phyloP scores from a whole-genome alignment of 2,888 invertebrate genomes.

The Melinaea marsaeus region DNA sequence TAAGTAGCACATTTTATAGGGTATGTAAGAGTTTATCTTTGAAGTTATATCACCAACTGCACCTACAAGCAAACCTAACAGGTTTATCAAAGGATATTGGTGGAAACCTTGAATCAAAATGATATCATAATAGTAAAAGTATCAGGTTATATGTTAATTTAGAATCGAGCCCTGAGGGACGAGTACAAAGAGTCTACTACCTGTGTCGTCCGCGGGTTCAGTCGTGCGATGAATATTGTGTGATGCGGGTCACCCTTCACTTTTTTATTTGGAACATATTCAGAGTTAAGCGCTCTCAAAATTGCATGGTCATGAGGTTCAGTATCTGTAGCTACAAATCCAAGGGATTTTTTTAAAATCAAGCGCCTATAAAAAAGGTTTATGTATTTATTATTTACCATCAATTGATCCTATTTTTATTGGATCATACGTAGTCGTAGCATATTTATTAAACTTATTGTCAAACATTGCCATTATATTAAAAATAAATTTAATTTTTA shows the following conservation, averaged over 20 bases:
- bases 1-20: too few relatives aligned
- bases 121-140: too few relatives aligned
- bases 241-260: conserved; percentile 83
- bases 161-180: too few relatives aligned
- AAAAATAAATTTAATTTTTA: background rate
- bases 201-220: conserved; percentile 83
- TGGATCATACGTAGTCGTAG: conserved; percentile 82
- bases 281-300: conserved; percentile 82
- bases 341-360: too few relatives aligned
- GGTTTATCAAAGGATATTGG: too few relatives aligned
- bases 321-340: conserved; percentile 80
- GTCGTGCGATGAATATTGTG: conserved; percentile 86
- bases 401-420: conserved; percentile 92
- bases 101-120: too few relatives aligned
- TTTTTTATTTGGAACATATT: conserved; percentile 81
- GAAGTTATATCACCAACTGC: too few relatives aligned
- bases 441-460: conserved; percentile 50
- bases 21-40: too few relatives aligned
- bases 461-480: conserved; percentile 28
- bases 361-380: background rate
- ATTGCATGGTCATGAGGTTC: conserved; percentile 89
- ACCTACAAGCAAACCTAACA: too few relatives aligned
- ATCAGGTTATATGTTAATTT: too few relatives aligned
- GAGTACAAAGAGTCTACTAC: conserved; percentile 37
- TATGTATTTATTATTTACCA: conserved; percentile 58